Evolutionary conservation across 1,140 invertebrate species (phyloP).

Genomic region (Ceratosolen solmsi): DNA sequence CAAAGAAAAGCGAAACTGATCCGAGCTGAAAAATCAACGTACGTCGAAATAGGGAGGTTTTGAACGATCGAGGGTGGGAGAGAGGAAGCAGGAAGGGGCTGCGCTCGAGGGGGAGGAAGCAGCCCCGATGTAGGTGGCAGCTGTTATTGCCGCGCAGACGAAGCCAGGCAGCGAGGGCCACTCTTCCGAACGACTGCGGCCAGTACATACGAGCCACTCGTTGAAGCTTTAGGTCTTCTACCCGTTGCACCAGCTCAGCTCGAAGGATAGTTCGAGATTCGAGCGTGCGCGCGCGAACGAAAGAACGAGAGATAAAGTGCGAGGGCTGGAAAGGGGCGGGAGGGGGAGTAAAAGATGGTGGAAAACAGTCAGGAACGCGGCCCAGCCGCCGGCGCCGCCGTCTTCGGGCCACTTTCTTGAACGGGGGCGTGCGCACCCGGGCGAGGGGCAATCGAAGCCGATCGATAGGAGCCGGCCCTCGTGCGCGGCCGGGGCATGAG

Average conservation of each 20-base stretch:
- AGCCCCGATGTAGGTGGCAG: constrained; percentile 51
- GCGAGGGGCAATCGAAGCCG: not conserved
- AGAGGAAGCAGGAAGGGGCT: constrained; percentile 39
- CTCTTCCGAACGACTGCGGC: not conserved
- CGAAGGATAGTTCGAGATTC: not conserved
- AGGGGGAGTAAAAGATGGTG: constrained; percentile 14
- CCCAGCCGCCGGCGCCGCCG: not conserved
- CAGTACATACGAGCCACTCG: constrained; percentile 48
- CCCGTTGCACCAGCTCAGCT: not conserved
- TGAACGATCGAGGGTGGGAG: not conserved
- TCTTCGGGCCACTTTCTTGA: not conserved
- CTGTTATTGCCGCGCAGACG: constrained; percentile 27
- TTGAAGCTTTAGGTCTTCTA: too few relatives aligned
- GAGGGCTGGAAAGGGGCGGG: not conserved
- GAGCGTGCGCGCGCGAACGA: not conserved
- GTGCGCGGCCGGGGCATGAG: not conserved
- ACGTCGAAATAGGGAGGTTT: too few relatives aligned
- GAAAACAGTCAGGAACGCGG: too few relatives aligned
- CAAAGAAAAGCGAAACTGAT: constrained; percentile 28
- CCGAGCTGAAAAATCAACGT: not conserved
- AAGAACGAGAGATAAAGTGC: not conserved
- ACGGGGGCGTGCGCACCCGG: not conserved
- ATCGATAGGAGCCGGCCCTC: constrained; percentile 17
- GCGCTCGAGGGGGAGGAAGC: not conserved
- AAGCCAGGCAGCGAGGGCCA: not conserved